Evolutionary conservation across 2,888 invertebrate species (phyloP), one percentile per base, ranked within the genome.

Genomic region (Sipunculus nudus): DNA sequence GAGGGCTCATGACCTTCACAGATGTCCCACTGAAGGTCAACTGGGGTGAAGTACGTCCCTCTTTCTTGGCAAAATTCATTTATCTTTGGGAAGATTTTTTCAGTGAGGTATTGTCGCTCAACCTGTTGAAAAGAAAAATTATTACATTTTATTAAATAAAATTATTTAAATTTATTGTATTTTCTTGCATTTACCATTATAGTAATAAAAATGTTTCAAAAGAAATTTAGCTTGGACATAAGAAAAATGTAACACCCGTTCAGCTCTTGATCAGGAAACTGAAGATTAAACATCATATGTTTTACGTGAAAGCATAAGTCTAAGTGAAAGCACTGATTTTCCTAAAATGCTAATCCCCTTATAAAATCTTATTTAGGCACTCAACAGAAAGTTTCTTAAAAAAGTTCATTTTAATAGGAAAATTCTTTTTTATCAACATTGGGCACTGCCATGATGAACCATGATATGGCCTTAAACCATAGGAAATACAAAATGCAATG

Each of bases 11-110:
- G 65, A n/a, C 65, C 49, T 19, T 75, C 74, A n/a, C 69, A 65
- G 4, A 70, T 62, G 19, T 61, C 64, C 78, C 79, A 80, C 31
- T 73, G 66, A 26, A 79, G 70, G 56, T 82, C 80, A n/a, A 75
- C 65, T 0, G 80, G 77, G 19, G 68, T 63, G 54, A 79, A 81
- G 45, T 71, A 69, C 2, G 76, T 72, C 16, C 79, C 80, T 4
- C 79, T 61, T 45, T 60, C 46, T 28, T 61, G 48, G 57, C 80
- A 79, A 16, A 73, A 45, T 13, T 72, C 72, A 25, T 72, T 63
- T 32, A 82, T 61, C 53, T 70, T 54, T 1, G 81, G 80, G 59
- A 77, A 81, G 1, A 81, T 70, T 10, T 73, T 63, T 48, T 60
- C 43, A 29, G 52, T 52, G 16, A 73, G 59, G 31, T 56, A 46